Evolutionary conservation across 2,888 invertebrate genomes (phyloP).

Genomic region (Stenodema calcarata): DNA sequence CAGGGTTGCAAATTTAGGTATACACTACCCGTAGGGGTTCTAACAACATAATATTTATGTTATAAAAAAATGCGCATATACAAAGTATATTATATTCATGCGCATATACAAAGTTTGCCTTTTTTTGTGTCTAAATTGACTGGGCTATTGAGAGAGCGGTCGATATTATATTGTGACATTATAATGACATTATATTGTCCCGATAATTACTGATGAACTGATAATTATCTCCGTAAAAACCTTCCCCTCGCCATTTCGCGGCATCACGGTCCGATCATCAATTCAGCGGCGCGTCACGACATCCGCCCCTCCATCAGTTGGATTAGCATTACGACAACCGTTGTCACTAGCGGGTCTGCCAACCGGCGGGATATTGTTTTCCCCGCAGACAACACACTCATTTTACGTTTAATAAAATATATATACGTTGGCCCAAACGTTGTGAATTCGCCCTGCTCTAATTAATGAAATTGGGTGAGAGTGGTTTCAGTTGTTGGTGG

Average conservation of each 20-base stretch:
- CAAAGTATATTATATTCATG: no score
- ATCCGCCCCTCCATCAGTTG: not conserved
- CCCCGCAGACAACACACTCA: not conserved
- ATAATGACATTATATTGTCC: no score
- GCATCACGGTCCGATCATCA: not conserved
- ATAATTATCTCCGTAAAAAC: not conserved
- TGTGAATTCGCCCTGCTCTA: not conserved
- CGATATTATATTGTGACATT: not conserved
- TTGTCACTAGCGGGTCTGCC: not conserved
- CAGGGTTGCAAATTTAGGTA: no score
- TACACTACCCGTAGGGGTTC: no score
- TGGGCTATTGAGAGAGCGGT: no score
- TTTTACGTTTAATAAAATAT: no score
- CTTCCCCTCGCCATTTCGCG: not conserved
- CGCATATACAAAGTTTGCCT: no score
- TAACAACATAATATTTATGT: no score
- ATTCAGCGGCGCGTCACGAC: not conserved
- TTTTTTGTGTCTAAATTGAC: no score
- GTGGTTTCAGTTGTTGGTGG: no score
- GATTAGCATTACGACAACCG: not conserved
- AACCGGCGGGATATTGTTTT: not conserved
- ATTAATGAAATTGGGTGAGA: no score
- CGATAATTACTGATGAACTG: not conserved
- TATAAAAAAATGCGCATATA: no score
- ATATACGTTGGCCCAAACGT: not conserved